A percentile compares a stretch with the other conserved stretches of the same genome.
These are phyloP conservation scores for Falco columbarius DNA, from an alignment of 2,797 vertebrate species.

Conservation along the genomic window DNA sequence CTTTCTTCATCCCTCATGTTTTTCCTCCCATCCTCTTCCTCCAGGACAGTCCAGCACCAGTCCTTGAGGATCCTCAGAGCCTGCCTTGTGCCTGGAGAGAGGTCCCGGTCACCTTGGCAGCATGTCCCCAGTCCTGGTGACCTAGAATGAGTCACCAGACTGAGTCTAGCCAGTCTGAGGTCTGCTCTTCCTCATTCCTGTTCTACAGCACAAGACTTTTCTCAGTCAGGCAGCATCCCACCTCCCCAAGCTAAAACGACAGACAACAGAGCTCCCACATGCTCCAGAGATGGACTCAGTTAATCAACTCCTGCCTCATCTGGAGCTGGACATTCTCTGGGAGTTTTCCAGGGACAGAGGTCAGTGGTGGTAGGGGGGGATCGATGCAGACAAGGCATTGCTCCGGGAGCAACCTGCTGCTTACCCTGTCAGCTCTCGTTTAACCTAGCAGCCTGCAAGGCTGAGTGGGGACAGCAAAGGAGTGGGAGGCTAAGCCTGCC, in stretches of 20 bases:
- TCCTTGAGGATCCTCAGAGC: accelerated
- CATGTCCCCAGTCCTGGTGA: neutral
- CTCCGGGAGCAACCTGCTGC: neutral
- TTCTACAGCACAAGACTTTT: neutral
- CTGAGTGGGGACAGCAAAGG: neutral
- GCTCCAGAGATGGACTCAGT: neutral
- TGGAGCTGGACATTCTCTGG: neutral
- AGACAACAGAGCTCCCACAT: neutral
- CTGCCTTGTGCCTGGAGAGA: neutral
- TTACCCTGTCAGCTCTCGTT: neutral
- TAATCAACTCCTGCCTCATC: neutral
- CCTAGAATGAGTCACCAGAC: neutral
- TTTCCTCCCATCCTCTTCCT: neutral
- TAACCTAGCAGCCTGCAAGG: neutral
- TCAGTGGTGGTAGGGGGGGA: neutral
- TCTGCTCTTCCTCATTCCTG: neutral
- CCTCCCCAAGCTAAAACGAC: accelerated
- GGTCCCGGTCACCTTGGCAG: too few species aligned
- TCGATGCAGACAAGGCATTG: neutral
- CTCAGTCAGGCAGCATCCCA: neutral
- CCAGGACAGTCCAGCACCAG: neutral
- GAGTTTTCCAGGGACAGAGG: neutral
- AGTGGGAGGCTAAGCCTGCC: neutral
- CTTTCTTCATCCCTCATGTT: neutral
- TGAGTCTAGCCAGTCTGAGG: neutral